A percentile compares a stretch with the other conserved stretches of the same genome.
Conservation (phyloP, 2,797 vertebrate species). For the Gadopsis bispinosus region DNA sequence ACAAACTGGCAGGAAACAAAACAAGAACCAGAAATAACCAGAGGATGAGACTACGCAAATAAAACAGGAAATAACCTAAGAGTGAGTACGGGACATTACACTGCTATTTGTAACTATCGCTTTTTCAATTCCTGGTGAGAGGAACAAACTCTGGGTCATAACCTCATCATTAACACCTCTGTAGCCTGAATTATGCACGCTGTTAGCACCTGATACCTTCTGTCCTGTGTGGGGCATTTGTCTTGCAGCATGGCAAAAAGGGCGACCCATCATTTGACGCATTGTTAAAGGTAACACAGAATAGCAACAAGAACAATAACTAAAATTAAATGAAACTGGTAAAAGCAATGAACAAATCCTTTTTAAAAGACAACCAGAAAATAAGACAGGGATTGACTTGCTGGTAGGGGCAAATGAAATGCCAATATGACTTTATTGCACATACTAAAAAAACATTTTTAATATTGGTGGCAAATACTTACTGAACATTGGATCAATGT, state of each 20-base stretch:
- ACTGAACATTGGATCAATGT: not conserved
- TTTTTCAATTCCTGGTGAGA: no score
- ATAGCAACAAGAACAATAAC: not conserved
- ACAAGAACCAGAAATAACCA: no score
- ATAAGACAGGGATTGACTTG: not conserved
- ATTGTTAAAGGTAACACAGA: not conserved
- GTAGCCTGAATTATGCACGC: constrained; percentile 41
- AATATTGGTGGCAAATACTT: not conserved
- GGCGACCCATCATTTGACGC: not conserved
- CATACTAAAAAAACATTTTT: not conserved
- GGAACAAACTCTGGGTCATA: constrained; percentile 40
- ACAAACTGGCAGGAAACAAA: no score
- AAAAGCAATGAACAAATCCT: not conserved
- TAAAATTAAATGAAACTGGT: not conserved
- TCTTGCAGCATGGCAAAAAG: not conserved
- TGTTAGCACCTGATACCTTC: constrained; percentile 45
- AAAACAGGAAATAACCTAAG: no score
- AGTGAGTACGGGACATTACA: no score
- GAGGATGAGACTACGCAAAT: no score
- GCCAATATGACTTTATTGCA: not conserved
- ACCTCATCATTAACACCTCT: constrained; percentile 55
- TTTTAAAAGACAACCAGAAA: not conserved
- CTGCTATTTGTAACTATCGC: no score
- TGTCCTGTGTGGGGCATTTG: not conserved
- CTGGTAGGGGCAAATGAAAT: not conserved